A percentile compares a stretch with the other conserved stretches of the same genome.
These are phyloP conservation scores for Cheirogaleus major DNA, from an alignment of 2,797 vertebrate species.

Conservation along the genomic window DNA sequence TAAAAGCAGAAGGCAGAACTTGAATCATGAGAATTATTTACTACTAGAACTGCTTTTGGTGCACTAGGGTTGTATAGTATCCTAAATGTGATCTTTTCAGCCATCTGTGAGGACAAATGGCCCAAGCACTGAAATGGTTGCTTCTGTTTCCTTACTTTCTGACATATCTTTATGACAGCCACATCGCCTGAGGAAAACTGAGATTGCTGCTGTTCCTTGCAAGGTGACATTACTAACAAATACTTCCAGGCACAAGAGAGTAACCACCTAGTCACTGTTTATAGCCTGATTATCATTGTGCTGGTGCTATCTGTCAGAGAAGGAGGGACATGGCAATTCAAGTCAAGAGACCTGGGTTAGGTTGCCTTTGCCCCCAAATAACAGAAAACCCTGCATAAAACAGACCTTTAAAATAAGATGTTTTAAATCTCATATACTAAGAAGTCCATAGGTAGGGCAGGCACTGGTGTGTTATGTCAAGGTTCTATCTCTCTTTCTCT, in stretches of 20 bases:
- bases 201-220: background rate
- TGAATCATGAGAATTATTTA: slow-evolving; percentile 38
- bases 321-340: background rate
- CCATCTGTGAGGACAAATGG: background rate
- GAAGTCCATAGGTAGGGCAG: background rate
- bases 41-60: background rate
- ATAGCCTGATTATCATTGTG: background rate
- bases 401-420: background rate
- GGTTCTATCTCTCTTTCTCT: background rate
- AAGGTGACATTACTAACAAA: background rate
- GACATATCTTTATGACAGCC: background rate
- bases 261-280: background rate
- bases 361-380: background rate
- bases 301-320: background rate
- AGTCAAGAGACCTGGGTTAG: background rate
- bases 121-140: background rate
- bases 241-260: background rate
- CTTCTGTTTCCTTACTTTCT: slow-evolving; percentile 22
- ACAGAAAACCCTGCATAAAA: background rate
- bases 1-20: background rate
- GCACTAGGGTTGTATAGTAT: background rate
- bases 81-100: background rate
- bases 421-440: background rate
- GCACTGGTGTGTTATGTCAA: background rate
- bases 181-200: background rate